These are phyloP conservation scores for Leucoraja erinaceus DNA, from an alignment of 2,113 vertebrate species.

Conservation along the genomic window DNA sequence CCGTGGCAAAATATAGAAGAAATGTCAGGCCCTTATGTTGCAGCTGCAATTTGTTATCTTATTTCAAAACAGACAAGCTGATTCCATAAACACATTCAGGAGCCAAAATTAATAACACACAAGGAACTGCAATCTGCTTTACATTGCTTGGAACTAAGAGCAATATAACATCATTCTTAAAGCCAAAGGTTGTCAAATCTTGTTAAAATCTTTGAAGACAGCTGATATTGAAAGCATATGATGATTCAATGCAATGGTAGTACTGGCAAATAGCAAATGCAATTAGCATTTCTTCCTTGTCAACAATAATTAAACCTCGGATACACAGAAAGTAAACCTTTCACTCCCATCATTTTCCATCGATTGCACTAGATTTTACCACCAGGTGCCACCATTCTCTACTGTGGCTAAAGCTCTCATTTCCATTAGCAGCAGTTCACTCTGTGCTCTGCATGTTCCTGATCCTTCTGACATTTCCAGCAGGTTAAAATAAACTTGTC, in stretches of 20 bases:
- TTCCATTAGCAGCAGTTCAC: neutral
- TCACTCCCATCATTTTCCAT: neutral
- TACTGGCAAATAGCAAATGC: neutral
- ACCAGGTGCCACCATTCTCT: constrained; percentile 34
- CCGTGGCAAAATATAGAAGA: constrained; percentile 21
- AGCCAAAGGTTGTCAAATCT: neutral
- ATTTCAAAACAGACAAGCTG: constrained; percentile 20
- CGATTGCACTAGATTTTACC: constrained; percentile 6
- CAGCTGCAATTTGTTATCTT: constrained; percentile 1
- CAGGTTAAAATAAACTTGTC: neutral
- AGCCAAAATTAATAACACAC: neutral
- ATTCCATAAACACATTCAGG: neutral
- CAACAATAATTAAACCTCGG: neutral
- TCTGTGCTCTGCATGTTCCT: neutral
- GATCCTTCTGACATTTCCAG: neutral
- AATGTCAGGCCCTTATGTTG: constrained; percentile 6
- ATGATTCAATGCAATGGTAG: neutral
- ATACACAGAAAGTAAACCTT: neutral
- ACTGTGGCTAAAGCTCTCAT: neutral
- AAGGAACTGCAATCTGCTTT: neutral
- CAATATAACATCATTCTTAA: neutral
- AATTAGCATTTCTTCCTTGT: neutral
- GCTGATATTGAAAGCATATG: constrained; percentile 15
- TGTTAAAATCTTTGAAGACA: constrained; percentile 16
- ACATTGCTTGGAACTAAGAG: neutral